Conservation (phyloP, 2,888 invertebrate species). For the Ashinkailepas kermadecensis region DNA sequence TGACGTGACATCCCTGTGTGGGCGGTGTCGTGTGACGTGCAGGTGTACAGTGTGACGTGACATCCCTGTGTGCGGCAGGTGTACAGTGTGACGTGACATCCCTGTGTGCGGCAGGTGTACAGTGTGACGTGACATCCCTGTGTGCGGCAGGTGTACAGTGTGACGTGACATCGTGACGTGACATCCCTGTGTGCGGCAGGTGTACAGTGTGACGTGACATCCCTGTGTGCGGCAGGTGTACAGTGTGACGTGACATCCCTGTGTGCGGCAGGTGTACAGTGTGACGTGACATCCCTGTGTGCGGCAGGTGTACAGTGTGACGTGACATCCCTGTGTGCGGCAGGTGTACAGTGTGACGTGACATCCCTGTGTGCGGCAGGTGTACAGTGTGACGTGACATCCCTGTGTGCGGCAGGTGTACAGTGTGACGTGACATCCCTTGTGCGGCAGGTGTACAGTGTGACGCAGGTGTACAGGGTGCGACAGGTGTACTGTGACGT, state of each 20-base stretch:
- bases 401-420: slow-evolving; percentile 44
- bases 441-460: slow-evolving; percentile 51
- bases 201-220: slow-evolving; percentile 72
- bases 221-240: slow-evolving; percentile 44
- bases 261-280: slow-evolving; percentile 51
- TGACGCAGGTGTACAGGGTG: slow-evolving; percentile 67
- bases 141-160: slow-evolving; percentile 51
- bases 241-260: slow-evolving; percentile 59
- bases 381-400: slow-evolving; percentile 72
- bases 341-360: slow-evolving; percentile 67
- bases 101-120: slow-evolving; percentile 48
- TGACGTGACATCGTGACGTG: too few relatives aligned
- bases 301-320: slow-evolving; percentile 60
- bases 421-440: slow-evolving; percentile 59
- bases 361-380: not conserved
- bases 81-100: slow-evolving; percentile 72
- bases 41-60: slow-evolving; percentile 69
- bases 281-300: slow-evolving; percentile 50
- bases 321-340: too few relatives aligned
- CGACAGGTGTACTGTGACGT: too few relatives aligned
- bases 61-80: not conserved
- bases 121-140: slow-evolving; percentile 55
- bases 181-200: not conserved
- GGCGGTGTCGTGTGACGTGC: too few relatives aligned
- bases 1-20: slow-evolving; percentile 50